Conservation (phyloP, 2,797 vertebrate species). For the Neosilurus hyrtlii region DNA sequence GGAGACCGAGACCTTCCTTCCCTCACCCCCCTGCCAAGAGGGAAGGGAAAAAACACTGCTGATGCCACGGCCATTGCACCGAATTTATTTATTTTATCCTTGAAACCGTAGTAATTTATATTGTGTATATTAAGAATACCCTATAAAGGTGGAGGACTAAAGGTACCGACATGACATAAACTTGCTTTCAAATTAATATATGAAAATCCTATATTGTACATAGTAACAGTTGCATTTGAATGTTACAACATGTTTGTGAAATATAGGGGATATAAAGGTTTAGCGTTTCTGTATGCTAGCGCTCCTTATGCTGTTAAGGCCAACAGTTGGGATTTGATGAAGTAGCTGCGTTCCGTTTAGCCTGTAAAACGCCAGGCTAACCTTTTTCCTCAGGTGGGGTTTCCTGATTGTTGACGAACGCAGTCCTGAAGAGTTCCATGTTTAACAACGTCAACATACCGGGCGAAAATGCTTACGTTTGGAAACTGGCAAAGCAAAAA, state of each 20-base stretch:
- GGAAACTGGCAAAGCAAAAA: background rate
- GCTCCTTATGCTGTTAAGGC: conserved; percentile 31
- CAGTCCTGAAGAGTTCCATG: background rate
- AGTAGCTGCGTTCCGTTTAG: conserved; percentile 11
- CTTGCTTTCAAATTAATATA: conserved; percentile 67
- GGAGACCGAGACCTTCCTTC: conserved; percentile 23
- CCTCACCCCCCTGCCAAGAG: background rate
- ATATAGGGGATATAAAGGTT: conserved; percentile 63
- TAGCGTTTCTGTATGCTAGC: conserved; percentile 65
- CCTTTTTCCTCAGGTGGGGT: conserved; percentile 35
- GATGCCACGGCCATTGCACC: conserved; percentile 71
- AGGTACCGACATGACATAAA: conserved; percentile 57
- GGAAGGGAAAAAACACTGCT: conserved; percentile 53
- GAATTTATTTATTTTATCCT: conserved; percentile 79
- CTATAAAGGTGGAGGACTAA: conserved; percentile 67
- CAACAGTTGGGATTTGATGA: conserved; percentile 3
- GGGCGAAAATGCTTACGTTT: conserved; percentile 14
- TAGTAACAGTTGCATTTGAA: conserved; percentile 66
- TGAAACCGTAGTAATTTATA: conserved; percentile 77
- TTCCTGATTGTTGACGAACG: background rate
- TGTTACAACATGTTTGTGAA: conserved; percentile 66
- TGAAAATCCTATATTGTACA: conserved; percentile 77
- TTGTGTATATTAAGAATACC: conserved; percentile 77
- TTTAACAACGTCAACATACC: background rate
- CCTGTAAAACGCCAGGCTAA: background rate